Percentiles rank a stretch among this genome's conserved stretches.
Evolutionary conservation across 2,888 invertebrate genomes (phyloP).

Genomic region (Dioctria linearis): DNA sequence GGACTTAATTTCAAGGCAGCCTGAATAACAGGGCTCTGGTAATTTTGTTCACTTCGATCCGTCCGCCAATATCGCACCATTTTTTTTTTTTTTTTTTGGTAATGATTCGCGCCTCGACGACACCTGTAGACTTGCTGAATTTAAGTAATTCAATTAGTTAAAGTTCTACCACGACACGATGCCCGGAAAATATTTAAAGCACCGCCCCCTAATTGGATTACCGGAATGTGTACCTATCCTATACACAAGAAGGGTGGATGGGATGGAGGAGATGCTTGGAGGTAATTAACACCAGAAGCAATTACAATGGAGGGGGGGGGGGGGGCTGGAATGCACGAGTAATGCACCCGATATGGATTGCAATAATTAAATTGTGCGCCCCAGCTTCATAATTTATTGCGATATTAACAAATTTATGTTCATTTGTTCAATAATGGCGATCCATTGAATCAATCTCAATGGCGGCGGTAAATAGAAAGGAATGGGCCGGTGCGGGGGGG

Average conservation of each 20-base stretch:
- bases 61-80: background rate
- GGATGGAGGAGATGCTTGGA: background rate
- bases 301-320: background rate
- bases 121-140: background rate
- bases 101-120: background rate
- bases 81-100: background rate
- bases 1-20: background rate
- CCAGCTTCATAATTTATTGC: background rate
- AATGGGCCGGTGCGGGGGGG: too few species aligned
- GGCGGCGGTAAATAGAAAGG: background rate
- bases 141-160: background rate
- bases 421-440: background rate
- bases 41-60: background rate
- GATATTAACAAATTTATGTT: constrained; percentile 10
- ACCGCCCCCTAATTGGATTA: background rate
- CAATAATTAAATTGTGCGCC: constrained; percentile 3
- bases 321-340: background rate
- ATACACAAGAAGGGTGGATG: background rate
- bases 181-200: background rate
- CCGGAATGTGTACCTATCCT: background rate
- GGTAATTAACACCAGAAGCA: background rate
- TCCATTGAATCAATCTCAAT: background rate
- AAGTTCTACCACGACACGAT: background rate
- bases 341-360: background rate
- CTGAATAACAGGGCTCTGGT: background rate